A percentile compares a stretch with the other conserved stretches of the same genome.
These are phyloP conservation scores for Oreortyx pictus DNA, from an alignment of 2,797 vertebrate genomes.

Conservation along the genomic window DNA sequence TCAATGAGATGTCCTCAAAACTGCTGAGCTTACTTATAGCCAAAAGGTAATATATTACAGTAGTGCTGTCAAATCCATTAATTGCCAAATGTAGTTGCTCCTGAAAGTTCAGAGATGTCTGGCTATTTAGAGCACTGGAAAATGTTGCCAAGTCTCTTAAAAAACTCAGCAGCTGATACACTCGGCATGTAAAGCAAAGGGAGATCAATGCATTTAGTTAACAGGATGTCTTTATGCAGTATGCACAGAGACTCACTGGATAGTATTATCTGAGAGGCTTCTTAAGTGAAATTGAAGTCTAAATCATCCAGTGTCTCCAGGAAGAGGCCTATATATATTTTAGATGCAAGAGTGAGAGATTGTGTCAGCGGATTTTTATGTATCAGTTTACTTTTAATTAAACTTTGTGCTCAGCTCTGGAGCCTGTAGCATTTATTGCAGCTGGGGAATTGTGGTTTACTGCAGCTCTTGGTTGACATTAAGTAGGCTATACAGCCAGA, in stretches of 20 bases:
- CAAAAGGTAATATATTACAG: not conserved
- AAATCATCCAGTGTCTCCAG: not conserved
- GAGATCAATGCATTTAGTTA: not conserved
- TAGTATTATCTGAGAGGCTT: not conserved
- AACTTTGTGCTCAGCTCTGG: not conserved
- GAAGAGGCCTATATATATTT: not conserved
- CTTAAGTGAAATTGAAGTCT: slow-evolving; percentile 14
- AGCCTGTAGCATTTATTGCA: slow-evolving; percentile 16
- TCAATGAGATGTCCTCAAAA: not conserved
- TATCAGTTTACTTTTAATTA: slow-evolving; percentile 19
- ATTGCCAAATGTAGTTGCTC: not conserved
- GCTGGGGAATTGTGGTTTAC: not conserved
- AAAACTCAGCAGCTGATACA: not conserved
- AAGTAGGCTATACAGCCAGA: not conserved
- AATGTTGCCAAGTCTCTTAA: not conserved
- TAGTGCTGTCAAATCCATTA: not conserved
- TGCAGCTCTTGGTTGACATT: not conserved
- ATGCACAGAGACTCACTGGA: not conserved
- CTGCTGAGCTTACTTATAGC: not conserved
- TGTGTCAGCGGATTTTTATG: not conserved
- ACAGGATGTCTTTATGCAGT: not conserved
- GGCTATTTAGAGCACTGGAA: not conserved
- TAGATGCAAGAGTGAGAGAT: not conserved
- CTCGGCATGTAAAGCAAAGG: not conserved
- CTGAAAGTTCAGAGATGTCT: not conserved